Conservation (phyloP, 2,797 vertebrate species). For the Spea hammondii region DNA sequence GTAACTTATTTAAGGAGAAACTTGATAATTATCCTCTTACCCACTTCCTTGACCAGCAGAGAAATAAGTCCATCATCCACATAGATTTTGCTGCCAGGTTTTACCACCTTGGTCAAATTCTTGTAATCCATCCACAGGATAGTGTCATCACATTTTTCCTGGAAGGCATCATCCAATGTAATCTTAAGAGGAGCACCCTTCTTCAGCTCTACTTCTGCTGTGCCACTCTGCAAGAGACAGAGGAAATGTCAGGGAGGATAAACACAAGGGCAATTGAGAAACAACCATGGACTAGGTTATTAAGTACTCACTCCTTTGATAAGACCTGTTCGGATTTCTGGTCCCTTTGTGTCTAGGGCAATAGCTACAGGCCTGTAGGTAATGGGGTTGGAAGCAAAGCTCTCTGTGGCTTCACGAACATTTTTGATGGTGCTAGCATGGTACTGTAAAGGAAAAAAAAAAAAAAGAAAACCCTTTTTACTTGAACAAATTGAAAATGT, state of each 20-base stretch:
- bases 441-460: conserved; percentile 70
- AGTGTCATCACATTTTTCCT: conserved; percentile 85
- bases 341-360: conserved; percentile 97
- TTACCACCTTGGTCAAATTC: conserved; percentile 89
- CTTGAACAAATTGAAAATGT: too few species aligned
- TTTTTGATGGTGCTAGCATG: conserved; percentile 95
- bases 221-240: conserved; percentile 76
- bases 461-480: neutral
- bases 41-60: conserved; percentile 85
- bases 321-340: conserved; percentile 96
- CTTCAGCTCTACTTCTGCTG: conserved; percentile 91
- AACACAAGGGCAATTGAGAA: neutral
- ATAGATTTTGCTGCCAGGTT: conserved; percentile 88
- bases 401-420: conserved; percentile 86
- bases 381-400: conserved; percentile 83
- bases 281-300: neutral
- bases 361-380: conserved; percentile 91
- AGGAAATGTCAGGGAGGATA: fast-evolving
- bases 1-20: neutral
- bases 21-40: conserved; percentile 59
- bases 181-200: conserved; percentile 85
- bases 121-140: conserved; percentile 94
- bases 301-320: conserved; percentile 90
- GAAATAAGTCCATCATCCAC: conserved; percentile 97
- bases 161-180: conserved; percentile 83